Conservation (phyloP, 2,888 invertebrate species). For the Sinelater perroti region DNA sequence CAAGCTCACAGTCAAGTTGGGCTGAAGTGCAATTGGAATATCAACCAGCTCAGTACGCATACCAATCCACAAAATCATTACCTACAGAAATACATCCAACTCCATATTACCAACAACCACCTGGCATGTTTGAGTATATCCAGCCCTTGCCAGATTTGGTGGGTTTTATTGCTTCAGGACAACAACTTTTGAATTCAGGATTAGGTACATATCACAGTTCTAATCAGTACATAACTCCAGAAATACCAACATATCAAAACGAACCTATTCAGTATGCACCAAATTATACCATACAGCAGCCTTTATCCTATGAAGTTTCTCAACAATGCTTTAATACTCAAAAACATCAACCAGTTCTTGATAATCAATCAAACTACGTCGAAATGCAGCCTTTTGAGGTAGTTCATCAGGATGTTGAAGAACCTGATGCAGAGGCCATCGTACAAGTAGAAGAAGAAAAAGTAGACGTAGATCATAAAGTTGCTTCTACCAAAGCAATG, state of each 20-base stretch:
- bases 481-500: no score
- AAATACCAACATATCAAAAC: conserved; percentile 37
- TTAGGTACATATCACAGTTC: conserved; percentile 60
- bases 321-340: neutral
- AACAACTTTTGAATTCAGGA: conserved; percentile 62
- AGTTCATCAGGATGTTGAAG: neutral
- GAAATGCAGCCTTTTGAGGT: conserved; percentile 2
- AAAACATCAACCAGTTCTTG: neutral
- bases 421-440: neutral
- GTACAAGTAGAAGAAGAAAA: no score
- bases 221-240: conserved; percentile 38
- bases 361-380: conserved; percentile 9
- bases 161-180: conserved; percentile 62
- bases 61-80: conserved; percentile 36
- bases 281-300: conserved; percentile 13
- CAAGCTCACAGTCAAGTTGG: conserved; percentile 21
- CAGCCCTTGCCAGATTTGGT: conserved; percentile 63
- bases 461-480: conserved; percentile 39
- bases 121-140: conserved; percentile 61
- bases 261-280: conserved; percentile 21
- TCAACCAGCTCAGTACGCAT: conserved; percentile 45
- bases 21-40: conserved; percentile 45
- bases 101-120: conserved; percentile 38
- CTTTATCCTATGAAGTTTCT: conserved; percentile 8
- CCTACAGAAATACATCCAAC: conserved; percentile 27